Evolutionary conservation across 2,888 invertebrate species (phyloP).

Genomic region (Meta bourneti): DNA sequence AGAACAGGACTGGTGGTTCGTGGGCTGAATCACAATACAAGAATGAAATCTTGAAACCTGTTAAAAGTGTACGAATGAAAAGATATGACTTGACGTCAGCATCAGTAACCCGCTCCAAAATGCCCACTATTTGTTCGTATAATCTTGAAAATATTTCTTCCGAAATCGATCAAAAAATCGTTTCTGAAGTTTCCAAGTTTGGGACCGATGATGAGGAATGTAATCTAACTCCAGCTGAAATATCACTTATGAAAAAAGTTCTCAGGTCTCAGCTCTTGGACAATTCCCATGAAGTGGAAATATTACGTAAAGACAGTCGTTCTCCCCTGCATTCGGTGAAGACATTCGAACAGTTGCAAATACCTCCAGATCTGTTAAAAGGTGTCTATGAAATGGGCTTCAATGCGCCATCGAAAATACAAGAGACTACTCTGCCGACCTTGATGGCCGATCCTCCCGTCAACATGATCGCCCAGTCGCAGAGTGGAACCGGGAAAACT

Average conservation of each 20-base stretch:
- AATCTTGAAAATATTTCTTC: too few species aligned
- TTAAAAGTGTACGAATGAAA: too few species aligned
- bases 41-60: too few species aligned
- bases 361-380: conserved; percentile 89
- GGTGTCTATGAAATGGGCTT: conserved; percentile 98
- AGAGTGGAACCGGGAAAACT: conserved; percentile 99
- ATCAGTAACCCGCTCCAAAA: too few species aligned
- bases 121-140: too few species aligned
- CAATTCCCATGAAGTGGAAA: conserved; percentile 89
- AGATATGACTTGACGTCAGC: too few species aligned
- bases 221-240: conserved; percentile 86
- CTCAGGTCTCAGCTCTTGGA: conserved; percentile 92
- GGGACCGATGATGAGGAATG: not conserved
- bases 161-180: too few species aligned
- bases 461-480: conserved; percentile 99
- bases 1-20: too few species aligned
- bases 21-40: too few species aligned
- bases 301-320: conserved; percentile 93
- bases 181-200: too few species aligned
- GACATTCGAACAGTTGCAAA: conserved; percentile 82
- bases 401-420: conserved; percentile 98
- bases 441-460: conserved; percentile 95
- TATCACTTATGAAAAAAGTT: conserved; percentile 93
- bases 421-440: conserved; percentile 96
- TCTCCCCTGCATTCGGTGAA: conserved; percentile 96